Percentiles rank a stretch among this genome's conserved stretches.
These are phyloP conservation scores for Cryptocheilus praepositus DNA, from an alignment of 2,888 invertebrate genomes.

Conservation along the genomic window DNA sequence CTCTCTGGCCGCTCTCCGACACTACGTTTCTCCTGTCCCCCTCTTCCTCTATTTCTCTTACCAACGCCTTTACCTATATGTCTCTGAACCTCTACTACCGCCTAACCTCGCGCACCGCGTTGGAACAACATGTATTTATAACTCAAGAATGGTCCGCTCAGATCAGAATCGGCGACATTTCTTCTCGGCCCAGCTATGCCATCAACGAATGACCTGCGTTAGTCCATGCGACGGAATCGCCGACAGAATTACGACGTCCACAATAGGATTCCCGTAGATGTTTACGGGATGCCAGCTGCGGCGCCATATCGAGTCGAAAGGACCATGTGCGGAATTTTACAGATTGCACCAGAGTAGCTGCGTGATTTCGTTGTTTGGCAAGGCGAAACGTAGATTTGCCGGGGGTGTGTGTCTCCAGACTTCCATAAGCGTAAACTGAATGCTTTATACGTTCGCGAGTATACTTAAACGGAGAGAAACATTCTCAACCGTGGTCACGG, in stretches of 20 bases:
- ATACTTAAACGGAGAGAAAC: too few species aligned
- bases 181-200: not conserved
- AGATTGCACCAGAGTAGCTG: too few species aligned
- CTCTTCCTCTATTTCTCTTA: constrained; percentile 3
- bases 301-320: not conserved
- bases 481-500: too few species aligned
- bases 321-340: too few species aligned
- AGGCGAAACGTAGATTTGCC: too few species aligned
- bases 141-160: constrained; percentile 65
- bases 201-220: constrained; percentile 10
- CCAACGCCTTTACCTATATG: constrained; percentile 12
- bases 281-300: constrained; percentile 24
- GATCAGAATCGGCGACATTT: constrained; percentile 52
- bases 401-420: too few species aligned
- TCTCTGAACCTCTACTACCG: constrained; percentile 18
- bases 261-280: constrained; percentile 27
- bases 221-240: constrained; percentile 20
- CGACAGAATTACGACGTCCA: constrained; percentile 49
- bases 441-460: too few species aligned
- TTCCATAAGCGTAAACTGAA: too few species aligned
- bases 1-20: constrained; percentile 1
- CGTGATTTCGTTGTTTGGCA: too few species aligned
- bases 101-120: constrained; percentile 22
- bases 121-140: constrained; percentile 59
- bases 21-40: constrained; percentile 4